These are phyloP conservation scores for Orthonychiurus folsomi DNA, from an alignment of 2,888 invertebrate species.

Conservation along the genomic window DNA sequence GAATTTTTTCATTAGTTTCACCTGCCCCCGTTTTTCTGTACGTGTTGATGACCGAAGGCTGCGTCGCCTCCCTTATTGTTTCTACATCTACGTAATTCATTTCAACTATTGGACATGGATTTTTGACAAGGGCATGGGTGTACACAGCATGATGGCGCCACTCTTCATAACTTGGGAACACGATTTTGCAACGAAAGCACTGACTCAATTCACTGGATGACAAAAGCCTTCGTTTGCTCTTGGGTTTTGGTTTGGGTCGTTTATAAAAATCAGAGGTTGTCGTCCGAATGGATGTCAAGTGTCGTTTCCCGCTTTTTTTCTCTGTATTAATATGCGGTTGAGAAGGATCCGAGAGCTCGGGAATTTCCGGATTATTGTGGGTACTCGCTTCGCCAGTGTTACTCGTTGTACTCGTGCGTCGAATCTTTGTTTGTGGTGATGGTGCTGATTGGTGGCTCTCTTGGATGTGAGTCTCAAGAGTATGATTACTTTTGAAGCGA, in stretches of 20 bases:
- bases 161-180: conserved; percentile 18
- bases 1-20: conserved; percentile 8
- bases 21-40: conserved; percentile 9
- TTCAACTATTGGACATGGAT: conserved; percentile 32
- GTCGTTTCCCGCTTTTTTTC: neutral
- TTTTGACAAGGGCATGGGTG: conserved; percentile 24
- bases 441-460: neutral
- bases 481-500: neutral
- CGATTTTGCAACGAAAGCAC: conserved; percentile 16
- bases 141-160: conserved; percentile 28
- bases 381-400: neutral
- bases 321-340: neutral
- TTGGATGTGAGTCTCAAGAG: neutral
- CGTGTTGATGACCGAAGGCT: conserved; percentile 7
- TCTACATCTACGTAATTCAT: conserved; percentile 27
- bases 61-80: neutral
- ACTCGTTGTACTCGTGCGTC: neutral
- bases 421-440: neutral
- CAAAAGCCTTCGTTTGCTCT: neutral
- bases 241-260: neutral
- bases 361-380: neutral
- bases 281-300: neutral
- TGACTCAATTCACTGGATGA: neutral
- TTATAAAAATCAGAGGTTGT: no score
- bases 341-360: no score